phyloP scores from a whole-genome alignment of 2,888 invertebrate genomes.

The Netelia virgata region DNA sequence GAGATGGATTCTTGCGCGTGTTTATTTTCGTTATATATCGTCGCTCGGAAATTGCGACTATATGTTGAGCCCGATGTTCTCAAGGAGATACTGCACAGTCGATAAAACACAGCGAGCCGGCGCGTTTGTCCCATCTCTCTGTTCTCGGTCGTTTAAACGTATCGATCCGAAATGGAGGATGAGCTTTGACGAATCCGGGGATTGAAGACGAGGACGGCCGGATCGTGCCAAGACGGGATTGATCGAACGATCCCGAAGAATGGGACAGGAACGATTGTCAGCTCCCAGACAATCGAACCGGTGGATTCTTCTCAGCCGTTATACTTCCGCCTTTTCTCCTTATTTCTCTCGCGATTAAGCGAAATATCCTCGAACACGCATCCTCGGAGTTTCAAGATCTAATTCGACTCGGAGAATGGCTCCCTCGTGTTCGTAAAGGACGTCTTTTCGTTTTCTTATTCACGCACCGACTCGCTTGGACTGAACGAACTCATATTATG shows the following conservation, averaged over 20 bases:
- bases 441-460: constrained; percentile 25
- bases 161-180: constrained; percentile 14
- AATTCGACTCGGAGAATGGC: constrained; percentile 56
- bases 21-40: neutral
- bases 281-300: constrained; percentile 72
- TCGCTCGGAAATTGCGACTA: constrained; percentile 76
- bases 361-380: constrained; percentile 52
- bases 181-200: constrained; percentile 1
- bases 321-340: constrained; percentile 6
- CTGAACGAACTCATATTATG: constrained; percentile 89
- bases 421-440: constrained; percentile 69
- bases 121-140: constrained; percentile 51
- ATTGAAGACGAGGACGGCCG: constrained; percentile 12
- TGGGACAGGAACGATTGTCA: constrained; percentile 70
- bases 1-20: constrained; percentile 1
- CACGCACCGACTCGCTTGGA: constrained; percentile 75
- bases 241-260: constrained; percentile 34
- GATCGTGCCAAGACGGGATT: constrained; percentile 12
- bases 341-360: neutral
- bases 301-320: constrained; percentile 54
- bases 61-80: constrained; percentile 76
- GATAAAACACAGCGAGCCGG: constrained; percentile 68
- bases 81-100: constrained; percentile 73
- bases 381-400: neutral
- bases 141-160: neutral